These are phyloP conservation scores for Otis tarda DNA, from an alignment of 2,113 vertebrate genomes.

Conservation along the genomic window DNA sequence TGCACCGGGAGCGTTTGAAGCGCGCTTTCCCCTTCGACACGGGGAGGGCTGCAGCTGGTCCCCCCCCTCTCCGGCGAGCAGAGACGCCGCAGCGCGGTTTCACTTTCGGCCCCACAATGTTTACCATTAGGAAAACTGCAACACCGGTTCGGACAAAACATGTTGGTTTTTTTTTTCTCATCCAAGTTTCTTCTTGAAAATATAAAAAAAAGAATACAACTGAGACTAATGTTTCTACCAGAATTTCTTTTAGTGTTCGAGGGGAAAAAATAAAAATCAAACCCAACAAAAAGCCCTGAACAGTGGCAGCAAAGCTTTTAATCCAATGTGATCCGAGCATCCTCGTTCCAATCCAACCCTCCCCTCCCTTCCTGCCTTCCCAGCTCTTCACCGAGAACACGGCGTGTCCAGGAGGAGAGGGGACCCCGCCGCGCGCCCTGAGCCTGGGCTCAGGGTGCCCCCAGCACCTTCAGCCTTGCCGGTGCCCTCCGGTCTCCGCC, in stretches of 20 bases:
- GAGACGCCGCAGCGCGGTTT: accelerated
- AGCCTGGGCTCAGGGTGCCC: neutral
- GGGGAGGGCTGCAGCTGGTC: too few relatives aligned
- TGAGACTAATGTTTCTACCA: neutral
- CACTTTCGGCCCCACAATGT: neutral
- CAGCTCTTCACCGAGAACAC: neutral
- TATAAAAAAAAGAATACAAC: neutral
- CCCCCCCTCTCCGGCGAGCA: neutral
- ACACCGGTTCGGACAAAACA: neutral
- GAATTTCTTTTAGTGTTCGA: neutral
- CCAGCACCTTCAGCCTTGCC: neutral
- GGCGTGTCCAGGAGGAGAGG: accelerated
- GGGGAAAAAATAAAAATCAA: too few relatives aligned
- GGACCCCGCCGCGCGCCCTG: neutral
- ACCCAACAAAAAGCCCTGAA: neutral
- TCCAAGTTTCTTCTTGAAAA: neutral
- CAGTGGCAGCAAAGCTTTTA: constrained; percentile 43
- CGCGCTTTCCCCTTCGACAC: neutral
- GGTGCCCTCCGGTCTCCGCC: neutral
- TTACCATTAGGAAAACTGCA: neutral
- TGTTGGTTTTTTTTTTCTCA: neutral
- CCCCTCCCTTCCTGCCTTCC: constrained; percentile 19
- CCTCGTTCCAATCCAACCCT: constrained; percentile 33
- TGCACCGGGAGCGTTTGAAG: neutral
- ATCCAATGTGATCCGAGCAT: constrained; percentile 15